Evolutionary conservation across 2,797 vertebrate species (phyloP).

Genomic region (Dermochelys coriacea): DNA sequence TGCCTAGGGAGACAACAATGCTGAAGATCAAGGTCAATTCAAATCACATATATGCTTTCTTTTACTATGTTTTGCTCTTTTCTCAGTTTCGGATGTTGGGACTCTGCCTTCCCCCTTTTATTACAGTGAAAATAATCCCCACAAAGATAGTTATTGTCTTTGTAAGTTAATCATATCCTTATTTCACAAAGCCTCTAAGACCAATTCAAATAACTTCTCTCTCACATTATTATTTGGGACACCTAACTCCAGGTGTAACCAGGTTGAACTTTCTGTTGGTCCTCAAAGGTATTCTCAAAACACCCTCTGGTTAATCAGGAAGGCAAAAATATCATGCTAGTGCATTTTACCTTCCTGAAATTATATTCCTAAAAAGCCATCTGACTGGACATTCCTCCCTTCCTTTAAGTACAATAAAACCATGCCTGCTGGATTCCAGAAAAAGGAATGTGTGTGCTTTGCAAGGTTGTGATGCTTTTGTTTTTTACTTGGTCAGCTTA

Average conservation of each 20-base stretch:
- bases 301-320: not conserved
- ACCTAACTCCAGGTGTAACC: not conserved
- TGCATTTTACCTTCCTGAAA: not conserved
- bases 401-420: rapidly evolving
- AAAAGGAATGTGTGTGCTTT: rapidly evolving
- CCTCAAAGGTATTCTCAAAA: not conserved
- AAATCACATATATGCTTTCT: not conserved
- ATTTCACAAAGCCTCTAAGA: not conserved
- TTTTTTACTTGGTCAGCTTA: not conserved
- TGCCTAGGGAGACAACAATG: not conserved
- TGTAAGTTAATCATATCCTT: not conserved
- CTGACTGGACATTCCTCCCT: rapidly evolving
- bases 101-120: not conserved
- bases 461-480: not conserved
- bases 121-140: not conserved
- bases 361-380: not conserved
- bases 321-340: not conserved
- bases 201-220: slow-evolving; percentile 35
- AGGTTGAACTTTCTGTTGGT: not conserved
- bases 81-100: rapidly evolving
- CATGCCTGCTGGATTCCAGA: rapidly evolving
- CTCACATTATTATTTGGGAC: slow-evolving; percentile 5
- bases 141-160: not conserved
- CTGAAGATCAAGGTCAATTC: not conserved
- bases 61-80: not conserved